Evolutionary conservation across 1,140 invertebrate genomes (phyloP), one percentile per base, ranked within the genome.

Genomic region (Papilio glaucus): DNA sequence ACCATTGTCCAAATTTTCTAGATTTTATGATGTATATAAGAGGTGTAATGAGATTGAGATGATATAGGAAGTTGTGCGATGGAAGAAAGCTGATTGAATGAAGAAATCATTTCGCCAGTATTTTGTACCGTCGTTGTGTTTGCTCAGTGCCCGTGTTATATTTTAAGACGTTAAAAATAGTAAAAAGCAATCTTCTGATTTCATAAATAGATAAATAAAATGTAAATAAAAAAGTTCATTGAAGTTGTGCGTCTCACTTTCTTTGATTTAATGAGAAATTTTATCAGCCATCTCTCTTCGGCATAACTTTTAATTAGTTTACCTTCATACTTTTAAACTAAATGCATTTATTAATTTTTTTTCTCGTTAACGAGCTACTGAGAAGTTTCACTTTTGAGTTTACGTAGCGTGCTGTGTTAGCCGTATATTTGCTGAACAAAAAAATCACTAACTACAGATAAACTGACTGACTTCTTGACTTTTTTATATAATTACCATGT

Each of bases 251-350:
- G 21, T 9, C 21, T 57, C 24, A 57, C 18, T 57, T 26, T 24
- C 24, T 13, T 57, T 10, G 21, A 26, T 57, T 24, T 26, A 57
- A 57, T 24, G 21, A 57, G 49, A 57, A 24, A 57, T 57, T 57
- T 57, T 57, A 57, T 57, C 49, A 24, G 21, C 21, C 21, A 21
- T 26, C 49, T 57, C n/a, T 57, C 7, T 41, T 41, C 12, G 38
- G 38, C 38, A 49, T 24, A 57, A 57, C 49, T 57, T 57, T 57
- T 57, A 57, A 57, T 57, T 26, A 57, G 49, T 57, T 10, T 57
- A 26, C 10, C 49, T 57, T 26, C 49, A 57, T 24, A 41, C 39
- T 41, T 41, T 39, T 41, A 57, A 57, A 57, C 49, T 57, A 3
- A 13, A 57, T 57, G 49, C 49, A 24, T 49, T 49, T 49, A 21